These are phyloP conservation scores for Saguinus imperator DNA, from an alignment of 2,113 vertebrate species.

Conservation along the genomic window DNA sequence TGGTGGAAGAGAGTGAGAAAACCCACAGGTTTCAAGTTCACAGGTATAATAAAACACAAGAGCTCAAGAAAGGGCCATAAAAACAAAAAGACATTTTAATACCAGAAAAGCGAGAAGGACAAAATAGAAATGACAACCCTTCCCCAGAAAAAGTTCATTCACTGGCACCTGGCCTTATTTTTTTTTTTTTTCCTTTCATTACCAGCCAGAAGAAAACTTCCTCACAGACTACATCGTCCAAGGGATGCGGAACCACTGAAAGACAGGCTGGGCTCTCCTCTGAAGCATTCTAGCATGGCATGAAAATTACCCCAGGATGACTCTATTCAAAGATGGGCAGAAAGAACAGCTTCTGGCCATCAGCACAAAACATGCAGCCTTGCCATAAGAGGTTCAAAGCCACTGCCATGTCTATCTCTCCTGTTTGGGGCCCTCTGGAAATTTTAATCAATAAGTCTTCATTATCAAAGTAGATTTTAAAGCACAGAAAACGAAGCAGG, in stretches of 20 bases:
- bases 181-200: not conserved
- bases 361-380: not conserved
- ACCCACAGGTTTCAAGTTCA: constrained; percentile 11
- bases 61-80: constrained; percentile 2
- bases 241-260: not conserved
- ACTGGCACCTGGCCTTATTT: not conserved
- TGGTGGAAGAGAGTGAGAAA: not conserved
- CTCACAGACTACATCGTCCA: not conserved
- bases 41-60: constrained; percentile 4
- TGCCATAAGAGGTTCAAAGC: not conserved
- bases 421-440: not conserved
- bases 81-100: constrained; percentile 16
- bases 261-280: not conserved
- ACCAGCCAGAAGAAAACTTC: not conserved
- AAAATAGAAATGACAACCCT: not conserved
- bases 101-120: not conserved
- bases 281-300: not conserved
- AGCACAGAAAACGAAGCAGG: not conserved
- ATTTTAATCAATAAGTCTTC: constrained; percentile 48
- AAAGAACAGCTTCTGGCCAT: not conserved
- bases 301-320: not conserved
- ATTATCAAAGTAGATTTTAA: constrained; percentile 12
- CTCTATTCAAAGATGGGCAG: not conserved
- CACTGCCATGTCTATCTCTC: not conserved
- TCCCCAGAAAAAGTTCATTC: not conserved